A percentile compares a stretch with the other conserved stretches of the same genome.
Conservation (phyloP, 1,140 invertebrate species). For the Atta cephalotes region DNA sequence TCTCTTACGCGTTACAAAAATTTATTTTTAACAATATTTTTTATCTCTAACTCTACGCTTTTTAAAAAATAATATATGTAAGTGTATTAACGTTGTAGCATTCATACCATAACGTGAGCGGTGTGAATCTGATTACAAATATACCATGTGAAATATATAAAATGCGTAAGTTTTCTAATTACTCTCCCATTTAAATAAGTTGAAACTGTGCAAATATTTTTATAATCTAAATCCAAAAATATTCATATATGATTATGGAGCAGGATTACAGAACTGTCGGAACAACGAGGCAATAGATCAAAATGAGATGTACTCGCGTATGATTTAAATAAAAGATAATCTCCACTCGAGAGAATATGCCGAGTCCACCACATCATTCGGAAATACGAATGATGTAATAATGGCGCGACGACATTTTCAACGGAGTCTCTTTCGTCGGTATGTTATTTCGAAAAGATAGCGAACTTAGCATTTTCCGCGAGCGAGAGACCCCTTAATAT, state of each 20-base stretch:
- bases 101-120: neutral
- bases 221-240: slow-evolving; percentile 28
- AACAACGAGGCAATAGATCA: slow-evolving; percentile 2
- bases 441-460: slow-evolving; percentile 49
- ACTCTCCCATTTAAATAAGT: slow-evolving; percentile 37
- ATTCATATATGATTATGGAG: neutral
- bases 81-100: slow-evolving; percentile 11
- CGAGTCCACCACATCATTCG: neutral
- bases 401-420: slow-evolving; percentile 27
- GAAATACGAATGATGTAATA: slow-evolving; percentile 54
- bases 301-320: neutral
- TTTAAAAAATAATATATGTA: slow-evolving; percentile 21
- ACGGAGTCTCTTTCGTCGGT: slow-evolving; percentile 17
- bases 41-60: neutral
- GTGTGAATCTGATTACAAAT: slow-evolving; percentile 12
- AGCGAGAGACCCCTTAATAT: slow-evolving; percentile 48
- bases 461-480: slow-evolving; percentile 52
- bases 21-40: slow-evolving; percentile 47
- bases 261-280: slow-evolving; percentile 6
- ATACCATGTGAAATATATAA: neutral
- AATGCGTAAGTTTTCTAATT: slow-evolving; percentile 40
- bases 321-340: slow-evolving; percentile 51
- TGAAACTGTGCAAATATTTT: neutral
- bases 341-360: neutral
- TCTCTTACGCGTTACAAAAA: slow-evolving; percentile 40